phyloP scores from a whole-genome alignment of 2,113 vertebrate genomes.

The Todiramphus saurophagus region DNA sequence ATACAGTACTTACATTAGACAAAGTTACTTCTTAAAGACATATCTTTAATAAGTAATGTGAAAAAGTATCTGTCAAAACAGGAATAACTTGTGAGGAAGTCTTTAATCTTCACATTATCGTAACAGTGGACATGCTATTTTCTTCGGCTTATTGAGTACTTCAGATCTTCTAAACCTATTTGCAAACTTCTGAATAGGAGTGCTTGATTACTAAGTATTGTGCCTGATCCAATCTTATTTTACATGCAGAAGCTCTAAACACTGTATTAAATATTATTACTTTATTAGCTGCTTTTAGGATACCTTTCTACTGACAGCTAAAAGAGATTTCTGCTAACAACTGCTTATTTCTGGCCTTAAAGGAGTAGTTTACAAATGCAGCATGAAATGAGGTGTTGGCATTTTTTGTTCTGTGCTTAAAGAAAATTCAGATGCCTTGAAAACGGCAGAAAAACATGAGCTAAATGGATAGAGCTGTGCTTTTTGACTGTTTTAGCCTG shows the following conservation, averaged over 20 bases:
- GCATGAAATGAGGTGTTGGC: slow-evolving; percentile 7
- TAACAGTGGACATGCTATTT: not conserved
- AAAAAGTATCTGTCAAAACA: not conserved
- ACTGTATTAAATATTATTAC: not conserved
- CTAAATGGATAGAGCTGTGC: not conserved
- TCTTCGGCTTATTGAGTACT: not conserved
- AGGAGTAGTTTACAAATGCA: slow-evolving; percentile 31
- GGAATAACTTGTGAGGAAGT: not conserved
- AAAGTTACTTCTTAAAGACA: not conserved
- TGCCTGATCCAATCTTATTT: not conserved
- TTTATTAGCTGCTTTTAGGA: slow-evolving; percentile 38
- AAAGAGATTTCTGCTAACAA: slow-evolving; percentile 33
- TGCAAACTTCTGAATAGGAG: not conserved
- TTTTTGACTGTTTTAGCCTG: slow-evolving; percentile 20
- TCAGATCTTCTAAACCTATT: not conserved
- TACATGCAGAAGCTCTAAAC: not conserved
- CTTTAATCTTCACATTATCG: not conserved
- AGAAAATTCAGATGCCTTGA: slow-evolving; percentile 11
- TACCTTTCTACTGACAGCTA: slow-evolving; percentile 28
- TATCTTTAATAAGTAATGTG: not conserved
- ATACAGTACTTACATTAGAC: not conserved
- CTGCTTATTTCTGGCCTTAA: slow-evolving; percentile 20
- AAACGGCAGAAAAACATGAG: not conserved
- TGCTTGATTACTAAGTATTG: not conserved
- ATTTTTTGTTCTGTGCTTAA: slow-evolving; percentile 14